phyloP scores from a whole-genome alignment of 2,797 vertebrate species.

The Craterocephalus amniculus region DNA sequence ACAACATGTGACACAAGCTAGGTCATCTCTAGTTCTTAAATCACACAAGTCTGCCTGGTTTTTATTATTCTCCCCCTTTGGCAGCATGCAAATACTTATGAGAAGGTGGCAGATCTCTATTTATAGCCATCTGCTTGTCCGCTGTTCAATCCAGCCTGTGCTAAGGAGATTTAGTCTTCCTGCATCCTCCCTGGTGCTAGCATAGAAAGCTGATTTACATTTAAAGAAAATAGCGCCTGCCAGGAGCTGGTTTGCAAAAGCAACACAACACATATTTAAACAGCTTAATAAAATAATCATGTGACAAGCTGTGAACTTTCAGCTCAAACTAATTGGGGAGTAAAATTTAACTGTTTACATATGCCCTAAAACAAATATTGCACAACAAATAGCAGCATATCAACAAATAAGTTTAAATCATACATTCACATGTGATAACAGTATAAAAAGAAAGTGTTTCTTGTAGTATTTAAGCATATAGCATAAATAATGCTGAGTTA shows the following conservation, averaged over 20 bases:
- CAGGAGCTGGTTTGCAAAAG: not conserved
- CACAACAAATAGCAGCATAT: slow-evolving; percentile 13
- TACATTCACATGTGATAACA: not conserved
- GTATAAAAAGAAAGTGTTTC: not conserved
- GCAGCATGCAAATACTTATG: slow-evolving; percentile 41
- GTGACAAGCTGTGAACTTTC: not conserved
- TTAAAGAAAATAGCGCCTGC: slow-evolving; percentile 57
- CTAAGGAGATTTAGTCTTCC: slow-evolving; percentile 63
- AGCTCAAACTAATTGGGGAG: slow-evolving; percentile 21
- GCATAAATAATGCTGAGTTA: not conserved
- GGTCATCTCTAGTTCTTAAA: slow-evolving; percentile 46
- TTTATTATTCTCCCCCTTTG: slow-evolving; percentile 17
- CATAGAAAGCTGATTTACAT: slow-evolving; percentile 59
- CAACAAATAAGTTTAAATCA: no score
- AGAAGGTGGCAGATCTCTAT: slow-evolving; percentile 55
- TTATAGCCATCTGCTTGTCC: slow-evolving; percentile 63
- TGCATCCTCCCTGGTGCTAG: slow-evolving; percentile 14
- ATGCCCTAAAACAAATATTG: slow-evolving; percentile 9
- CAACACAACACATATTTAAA: not conserved
- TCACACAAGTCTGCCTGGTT: slow-evolving; percentile 13
- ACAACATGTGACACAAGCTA: slow-evolving; percentile 2
- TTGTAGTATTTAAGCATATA: not conserved
- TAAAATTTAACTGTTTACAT: not conserved
- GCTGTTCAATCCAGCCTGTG: slow-evolving; percentile 33
- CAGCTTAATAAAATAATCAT: not conserved